These are phyloP conservation scores for Chiroxiphia lanceolata DNA, from an alignment of 2,797 vertebrate species.

Conservation along the genomic window DNA sequence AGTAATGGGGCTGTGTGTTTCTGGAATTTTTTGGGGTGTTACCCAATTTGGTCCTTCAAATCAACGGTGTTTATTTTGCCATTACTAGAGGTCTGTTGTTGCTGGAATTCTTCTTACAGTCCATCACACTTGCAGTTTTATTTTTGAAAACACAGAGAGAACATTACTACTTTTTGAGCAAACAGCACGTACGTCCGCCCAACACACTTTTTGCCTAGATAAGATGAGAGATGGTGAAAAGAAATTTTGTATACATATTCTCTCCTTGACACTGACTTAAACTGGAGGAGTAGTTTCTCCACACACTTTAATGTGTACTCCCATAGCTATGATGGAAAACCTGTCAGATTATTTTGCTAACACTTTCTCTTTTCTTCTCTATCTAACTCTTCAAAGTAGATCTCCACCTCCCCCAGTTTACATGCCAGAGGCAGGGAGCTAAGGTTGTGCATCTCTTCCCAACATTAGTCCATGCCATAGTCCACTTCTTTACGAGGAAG, in stretches of 20 bases:
- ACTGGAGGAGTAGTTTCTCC: background rate
- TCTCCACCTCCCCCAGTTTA: background rate
- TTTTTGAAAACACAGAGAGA: background rate
- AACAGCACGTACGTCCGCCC: background rate
- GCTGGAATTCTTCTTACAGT: background rate
- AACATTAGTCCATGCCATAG: background rate
- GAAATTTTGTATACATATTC: background rate
- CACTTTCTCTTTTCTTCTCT: background rate
- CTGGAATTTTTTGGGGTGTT: fast-evolving
- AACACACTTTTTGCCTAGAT: background rate
- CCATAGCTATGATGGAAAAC: background rate
- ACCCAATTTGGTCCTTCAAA: background rate
- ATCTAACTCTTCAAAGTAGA: background rate
- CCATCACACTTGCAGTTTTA: background rate
- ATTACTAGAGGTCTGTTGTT: background rate
- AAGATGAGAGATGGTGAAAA: background rate
- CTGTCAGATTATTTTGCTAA: background rate
- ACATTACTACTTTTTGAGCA: background rate
- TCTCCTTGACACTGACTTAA: background rate
- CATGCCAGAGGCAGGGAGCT: background rate
- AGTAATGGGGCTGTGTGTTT: background rate
- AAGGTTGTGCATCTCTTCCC: background rate
- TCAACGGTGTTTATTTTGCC: background rate
- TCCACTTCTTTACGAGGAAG: background rate
- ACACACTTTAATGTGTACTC: background rate